A percentile compares a stretch with the other conserved stretches of the same genome.
These are phyloP conservation scores for Spheniscus mendiculus DNA, from an alignment of 2,113 vertebrate genomes.

Conservation along the genomic window DNA sequence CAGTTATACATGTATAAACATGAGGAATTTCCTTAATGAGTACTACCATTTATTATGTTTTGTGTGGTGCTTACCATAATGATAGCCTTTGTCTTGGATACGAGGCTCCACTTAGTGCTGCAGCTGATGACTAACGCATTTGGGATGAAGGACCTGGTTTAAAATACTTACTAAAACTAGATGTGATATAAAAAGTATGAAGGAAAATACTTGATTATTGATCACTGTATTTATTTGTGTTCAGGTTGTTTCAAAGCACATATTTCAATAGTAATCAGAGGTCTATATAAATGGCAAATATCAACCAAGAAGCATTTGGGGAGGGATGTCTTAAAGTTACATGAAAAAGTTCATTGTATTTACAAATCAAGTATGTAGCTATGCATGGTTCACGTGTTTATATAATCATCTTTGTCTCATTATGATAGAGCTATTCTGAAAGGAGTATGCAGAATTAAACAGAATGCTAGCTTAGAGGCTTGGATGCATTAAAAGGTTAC, in stretches of 20 bases:
- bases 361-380: background rate
- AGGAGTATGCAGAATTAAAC: background rate
- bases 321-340: background rate
- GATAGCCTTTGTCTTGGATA: background rate
- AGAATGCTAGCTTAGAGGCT: background rate
- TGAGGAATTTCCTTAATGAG: background rate
- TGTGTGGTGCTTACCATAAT: background rate
- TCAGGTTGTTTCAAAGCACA: background rate
- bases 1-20: background rate
- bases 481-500: background rate
- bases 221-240: background rate
- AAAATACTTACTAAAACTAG: background rate
- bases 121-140: background rate
- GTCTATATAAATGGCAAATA: background rate
- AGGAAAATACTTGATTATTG: background rate
- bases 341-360: background rate
- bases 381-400: background rate
- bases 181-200: background rate
- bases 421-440: background rate
- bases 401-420: background rate
- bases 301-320: background rate
- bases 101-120: background rate
- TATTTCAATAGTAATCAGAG: background rate
- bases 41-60: background rate
- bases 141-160: background rate